phyloP scores from a whole-genome alignment of 2,113 vertebrate genomes.

The Riparia riparia region DNA sequence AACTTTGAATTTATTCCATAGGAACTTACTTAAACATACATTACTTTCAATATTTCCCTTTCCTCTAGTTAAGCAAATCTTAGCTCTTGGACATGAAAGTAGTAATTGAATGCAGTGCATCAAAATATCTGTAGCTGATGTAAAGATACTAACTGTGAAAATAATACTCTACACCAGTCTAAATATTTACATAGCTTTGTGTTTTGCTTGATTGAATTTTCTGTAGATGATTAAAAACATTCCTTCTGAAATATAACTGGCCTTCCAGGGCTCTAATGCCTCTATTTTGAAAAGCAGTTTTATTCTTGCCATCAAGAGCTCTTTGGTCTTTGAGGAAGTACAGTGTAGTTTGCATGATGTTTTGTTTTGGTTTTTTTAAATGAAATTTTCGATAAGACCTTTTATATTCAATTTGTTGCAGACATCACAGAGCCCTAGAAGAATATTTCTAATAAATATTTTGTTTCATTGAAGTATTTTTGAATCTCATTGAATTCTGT shows the following conservation, averaged over 20 bases:
- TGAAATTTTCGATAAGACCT: neutral
- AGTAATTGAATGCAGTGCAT: neutral
- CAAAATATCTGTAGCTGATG: neutral
- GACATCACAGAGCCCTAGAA: neutral
- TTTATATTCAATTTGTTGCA: neutral
- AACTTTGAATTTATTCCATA: neutral
- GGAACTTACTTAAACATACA: neutral
- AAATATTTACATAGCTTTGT: neutral
- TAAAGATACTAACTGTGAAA: neutral
- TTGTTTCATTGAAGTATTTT: neutral
- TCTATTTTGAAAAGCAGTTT: neutral
- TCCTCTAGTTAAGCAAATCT: neutral
- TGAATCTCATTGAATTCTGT: neutral
- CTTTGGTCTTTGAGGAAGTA: neutral
- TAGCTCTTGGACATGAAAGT: neutral
- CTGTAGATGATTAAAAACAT: neutral
- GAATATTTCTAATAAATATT: neutral
- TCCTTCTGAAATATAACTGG: neutral
- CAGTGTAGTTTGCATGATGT: neutral
- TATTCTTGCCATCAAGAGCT: neutral
- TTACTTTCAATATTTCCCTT: neutral
- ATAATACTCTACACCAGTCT: neutral
- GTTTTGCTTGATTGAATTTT: neutral
- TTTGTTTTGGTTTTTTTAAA: neutral
- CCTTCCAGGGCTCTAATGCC: neutral